Evolutionary conservation across 2,888 invertebrate genomes (phyloP).

Genomic region (Nomada goodeniana): DNA sequence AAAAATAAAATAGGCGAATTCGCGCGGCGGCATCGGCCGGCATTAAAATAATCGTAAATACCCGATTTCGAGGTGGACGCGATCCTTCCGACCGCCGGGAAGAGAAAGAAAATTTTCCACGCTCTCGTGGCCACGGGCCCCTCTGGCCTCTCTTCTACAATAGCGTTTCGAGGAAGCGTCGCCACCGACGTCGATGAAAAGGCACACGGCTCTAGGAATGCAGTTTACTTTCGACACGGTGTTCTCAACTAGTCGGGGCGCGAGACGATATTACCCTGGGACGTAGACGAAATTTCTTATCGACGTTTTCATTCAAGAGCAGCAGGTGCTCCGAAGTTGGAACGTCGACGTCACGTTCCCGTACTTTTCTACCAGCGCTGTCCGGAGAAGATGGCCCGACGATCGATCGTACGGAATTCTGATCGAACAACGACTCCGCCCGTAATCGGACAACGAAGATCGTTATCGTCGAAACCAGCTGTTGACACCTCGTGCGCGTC

Average conservation of each 20-base stretch:
- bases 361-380: not conserved
- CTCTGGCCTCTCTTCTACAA: not conserved
- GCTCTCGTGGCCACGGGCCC: not conserved
- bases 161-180: not conserved
- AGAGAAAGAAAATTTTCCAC: constrained; percentile 14
- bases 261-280: constrained; percentile 15
- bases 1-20: constrained; percentile 61
- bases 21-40: constrained; percentile 51
- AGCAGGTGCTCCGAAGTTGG: constrained; percentile 3
- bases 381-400: not conserved
- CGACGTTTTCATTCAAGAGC: constrained; percentile 13
- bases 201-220: too few relatives aligned
- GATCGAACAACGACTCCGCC: not conserved
- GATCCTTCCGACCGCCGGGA: not conserved
- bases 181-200: not conserved
- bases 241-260: too few relatives aligned
- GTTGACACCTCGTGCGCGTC: constrained; percentile 44
- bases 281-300: constrained; percentile 21
- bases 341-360: not conserved
- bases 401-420: constrained; percentile 30
- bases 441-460: constrained; percentile 41
- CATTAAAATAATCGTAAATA: constrained; percentile 40
- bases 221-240: too few relatives aligned
- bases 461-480: constrained; percentile 44
- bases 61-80: constrained; percentile 18